Conservation (phyloP, 37 sponge, comb jelly and placozoan species). For the Tethya wilhelma region DNA sequence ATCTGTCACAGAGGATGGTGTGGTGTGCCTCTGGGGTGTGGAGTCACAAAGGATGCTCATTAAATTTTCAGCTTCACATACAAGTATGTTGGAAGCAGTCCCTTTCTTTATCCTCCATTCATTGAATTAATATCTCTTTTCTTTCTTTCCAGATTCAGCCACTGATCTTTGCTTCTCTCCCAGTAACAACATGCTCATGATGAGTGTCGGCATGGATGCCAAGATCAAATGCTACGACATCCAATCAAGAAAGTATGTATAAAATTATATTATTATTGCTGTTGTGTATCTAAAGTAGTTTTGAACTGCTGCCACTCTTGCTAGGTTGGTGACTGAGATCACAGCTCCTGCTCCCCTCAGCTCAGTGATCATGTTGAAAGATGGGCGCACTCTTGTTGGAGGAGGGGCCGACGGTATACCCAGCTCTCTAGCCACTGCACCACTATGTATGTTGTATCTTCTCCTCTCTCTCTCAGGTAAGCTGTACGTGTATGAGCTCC, state of each 20-base stretch:
- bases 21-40: constrained; percentile 75
- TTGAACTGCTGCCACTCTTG: not conserved
- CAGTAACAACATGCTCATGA: constrained; percentile 72
- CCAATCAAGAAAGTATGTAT: constrained; percentile 69
- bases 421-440: not conserved
- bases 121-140: not conserved
- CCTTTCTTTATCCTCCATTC: not conserved
- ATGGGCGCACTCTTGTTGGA: constrained; percentile 72
- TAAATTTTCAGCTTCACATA: constrained; percentile 50
- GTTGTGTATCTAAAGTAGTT: not conserved
- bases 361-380: constrained; percentile 55
- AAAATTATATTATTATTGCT: not conserved
- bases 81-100: constrained; percentile 10
- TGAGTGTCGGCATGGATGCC: constrained; percentile 68
- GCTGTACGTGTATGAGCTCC: constrained; percentile 76
- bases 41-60: constrained; percentile 75
- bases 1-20: constrained; percentile 51
- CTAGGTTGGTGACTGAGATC: constrained; percentile 59
- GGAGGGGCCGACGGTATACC: constrained; percentile 77
- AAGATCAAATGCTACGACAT: constrained; percentile 68
- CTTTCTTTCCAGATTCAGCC: constrained; percentile 36
- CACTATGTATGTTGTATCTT: not conserved
- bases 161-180: constrained; percentile 78
- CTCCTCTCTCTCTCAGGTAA: constrained; percentile 37
- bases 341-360: constrained; percentile 46